These are phyloP conservation scores for Creontiades dilutus DNA, from an alignment of 2,888 invertebrate species.

Conservation along the genomic window DNA sequence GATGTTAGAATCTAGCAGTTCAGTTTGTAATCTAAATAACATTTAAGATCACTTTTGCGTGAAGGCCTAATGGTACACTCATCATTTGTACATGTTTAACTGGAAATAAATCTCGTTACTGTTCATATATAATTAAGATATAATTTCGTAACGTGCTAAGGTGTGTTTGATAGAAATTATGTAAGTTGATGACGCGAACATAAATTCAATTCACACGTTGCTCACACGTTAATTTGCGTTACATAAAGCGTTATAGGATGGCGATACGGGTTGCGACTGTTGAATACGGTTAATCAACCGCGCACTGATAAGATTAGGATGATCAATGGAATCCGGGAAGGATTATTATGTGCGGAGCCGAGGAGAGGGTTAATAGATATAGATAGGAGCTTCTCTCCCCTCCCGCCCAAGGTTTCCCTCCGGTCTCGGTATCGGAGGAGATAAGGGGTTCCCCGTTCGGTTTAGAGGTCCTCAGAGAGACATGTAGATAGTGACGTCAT, in stretches of 20 bases:
- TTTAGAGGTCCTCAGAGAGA: conserved; percentile 34
- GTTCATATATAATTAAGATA: too few relatives aligned
- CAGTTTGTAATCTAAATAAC: too few relatives aligned
- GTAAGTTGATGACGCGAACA: too few relatives aligned
- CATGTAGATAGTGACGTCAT: conserved; percentile 29
- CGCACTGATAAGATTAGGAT: conserved; percentile 11
- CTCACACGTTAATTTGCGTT: not conserved
- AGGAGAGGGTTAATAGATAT: conserved; percentile 44
- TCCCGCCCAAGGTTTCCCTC: not conserved
- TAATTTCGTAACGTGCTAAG: too few relatives aligned
- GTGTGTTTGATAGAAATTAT: too few relatives aligned
- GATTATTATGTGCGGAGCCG: conserved; percentile 45
- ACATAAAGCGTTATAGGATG: not conserved
- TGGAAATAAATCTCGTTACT: too few relatives aligned
- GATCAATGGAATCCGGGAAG: conserved; percentile 28
- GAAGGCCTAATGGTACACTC: too few relatives aligned
- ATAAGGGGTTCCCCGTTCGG: not conserved
- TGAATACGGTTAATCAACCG: conserved; percentile 26
- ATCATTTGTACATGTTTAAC: too few relatives aligned
- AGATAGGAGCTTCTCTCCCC: not conserved
- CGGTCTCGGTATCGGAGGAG: not conserved
- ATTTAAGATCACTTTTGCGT: too few relatives aligned
- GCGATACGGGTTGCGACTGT: not conserved
- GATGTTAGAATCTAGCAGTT: too few relatives aligned
- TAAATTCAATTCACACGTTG: too few relatives aligned